These are phyloP conservation scores for Ips typographus DNA, from an alignment of 1,140 invertebrate genomes.

Conservation along the genomic window DNA sequence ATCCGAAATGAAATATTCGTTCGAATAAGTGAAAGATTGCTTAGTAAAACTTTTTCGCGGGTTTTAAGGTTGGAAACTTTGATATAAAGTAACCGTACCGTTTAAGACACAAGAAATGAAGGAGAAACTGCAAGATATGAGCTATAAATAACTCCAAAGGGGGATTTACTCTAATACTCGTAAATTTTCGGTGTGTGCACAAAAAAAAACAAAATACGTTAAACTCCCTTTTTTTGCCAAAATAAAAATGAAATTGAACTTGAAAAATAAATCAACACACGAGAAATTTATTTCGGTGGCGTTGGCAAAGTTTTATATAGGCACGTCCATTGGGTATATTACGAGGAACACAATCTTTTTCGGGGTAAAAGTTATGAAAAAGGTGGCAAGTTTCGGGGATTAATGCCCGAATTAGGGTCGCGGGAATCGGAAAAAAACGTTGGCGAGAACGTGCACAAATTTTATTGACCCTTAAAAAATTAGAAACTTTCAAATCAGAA, in stretches of 20 bases:
- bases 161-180: background rate
- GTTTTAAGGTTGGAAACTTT: slow-evolving; percentile 4
- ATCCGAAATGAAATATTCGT: slow-evolving; percentile 8
- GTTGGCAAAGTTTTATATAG: slow-evolving; percentile 16
- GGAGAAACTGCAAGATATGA: slow-evolving; percentile 3
- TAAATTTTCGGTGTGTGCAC: slow-evolving; percentile 1
- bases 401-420: slow-evolving; percentile 19
- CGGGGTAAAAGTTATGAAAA: slow-evolving; percentile 17
- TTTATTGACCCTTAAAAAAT: no score
- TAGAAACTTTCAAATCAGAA: no score
- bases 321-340: slow-evolving; percentile 26
- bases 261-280: slow-evolving; percentile 9
- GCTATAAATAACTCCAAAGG: background rate
- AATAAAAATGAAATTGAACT: background rate
- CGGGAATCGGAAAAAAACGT: no score
- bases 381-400: slow-evolving; percentile 14
- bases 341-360: slow-evolving; percentile 8
- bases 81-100: slow-evolving; percentile 7
- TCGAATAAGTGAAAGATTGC: slow-evolving; percentile 15
- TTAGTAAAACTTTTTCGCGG: background rate
- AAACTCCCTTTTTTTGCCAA: no score
- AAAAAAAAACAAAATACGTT: background rate
- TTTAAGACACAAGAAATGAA: slow-evolving; percentile 9
- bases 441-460: slow-evolving; percentile 7
- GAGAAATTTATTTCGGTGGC: slow-evolving; percentile 4